Base-by-base conservation (phyloP, 2,888 invertebrate species). In the Coleophora deauratella region DNA sequence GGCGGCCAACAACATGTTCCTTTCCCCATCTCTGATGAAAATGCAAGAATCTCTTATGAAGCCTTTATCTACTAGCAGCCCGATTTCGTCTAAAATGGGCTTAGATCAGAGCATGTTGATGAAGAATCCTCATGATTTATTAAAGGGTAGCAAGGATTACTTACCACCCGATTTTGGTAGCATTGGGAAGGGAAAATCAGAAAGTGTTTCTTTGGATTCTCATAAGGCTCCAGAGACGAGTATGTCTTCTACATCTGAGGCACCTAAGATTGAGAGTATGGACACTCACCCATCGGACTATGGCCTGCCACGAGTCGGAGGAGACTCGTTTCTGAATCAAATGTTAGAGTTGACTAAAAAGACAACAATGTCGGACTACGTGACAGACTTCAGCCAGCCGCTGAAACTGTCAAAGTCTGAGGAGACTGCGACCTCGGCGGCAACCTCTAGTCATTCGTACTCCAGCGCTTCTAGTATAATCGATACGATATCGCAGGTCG, bases 1-100 rank as follows among this genome's bases (percentile, higher is more conserved):
- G 49, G 90, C 91, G 8, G 91, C 93, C 1, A 92, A 92, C 57
- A 94, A 93, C 62, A 91, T 94, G 87, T 94, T 93, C 51, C 84
- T 94, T 55, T 89, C 92, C 7, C 92, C 92, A 12, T 91, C 91
- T 30, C 69, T 92, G 45, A 86, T 92, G 49, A 92, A 92, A 76
- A 90, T 92, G 85, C 92, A 92, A 61, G 90, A 90, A 59, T 77
- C 86, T 32, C 59, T 88, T 8, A 70, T 90, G 46, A 89, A 90
- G 62, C 90, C 90, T 1, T 67, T 90, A 21, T 87, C 89, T 1
- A 85, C 80, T 8, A 88, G 87, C 47, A 88, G 88, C 62, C 87
- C 89, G 0, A 77, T 88, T 50, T 71, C 82, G 30, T 57, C 81
- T 2, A 86, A 86, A 64, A 74, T 67, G 14, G 77, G 76, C 8